Percentiles rank a stretch among this genome's conserved stretches.
Evolutionary conservation across 1,140 invertebrate species (phyloP).

Genomic region (Schlechtendalia chinensis): DNA sequence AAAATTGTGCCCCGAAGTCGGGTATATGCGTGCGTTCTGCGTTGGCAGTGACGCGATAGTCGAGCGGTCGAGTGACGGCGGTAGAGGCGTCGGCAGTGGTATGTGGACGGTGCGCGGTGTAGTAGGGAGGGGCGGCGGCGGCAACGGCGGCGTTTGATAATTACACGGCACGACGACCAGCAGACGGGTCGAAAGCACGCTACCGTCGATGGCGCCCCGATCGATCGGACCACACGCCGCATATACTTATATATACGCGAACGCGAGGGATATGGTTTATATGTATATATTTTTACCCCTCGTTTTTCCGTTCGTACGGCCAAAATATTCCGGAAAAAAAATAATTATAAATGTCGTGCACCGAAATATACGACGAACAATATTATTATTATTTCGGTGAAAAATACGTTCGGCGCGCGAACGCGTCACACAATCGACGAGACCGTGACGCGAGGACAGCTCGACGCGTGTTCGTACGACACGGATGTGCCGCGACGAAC

Average conservation of each 20-base stretch:
- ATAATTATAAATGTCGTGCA: constrained; percentile 5
- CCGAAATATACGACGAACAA: constrained; percentile 14
- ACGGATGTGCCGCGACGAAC: not conserved
- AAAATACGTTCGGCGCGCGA: not conserved
- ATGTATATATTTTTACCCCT: not conserved
- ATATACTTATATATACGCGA: not conserved
- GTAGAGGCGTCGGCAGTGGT: not conserved
- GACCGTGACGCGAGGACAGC: too few species aligned
- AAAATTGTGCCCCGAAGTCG: constrained; percentile 34
- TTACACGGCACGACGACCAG: constrained; percentile 49
- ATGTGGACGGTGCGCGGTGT: too few species aligned
- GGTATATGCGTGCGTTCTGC: constrained; percentile 24
- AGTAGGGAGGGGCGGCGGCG: not conserved
- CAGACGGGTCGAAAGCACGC: constrained; percentile 47
- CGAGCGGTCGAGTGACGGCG: not conserved
- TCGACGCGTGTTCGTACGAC: too few species aligned
- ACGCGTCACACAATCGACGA: not conserved
- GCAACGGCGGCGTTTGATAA: constrained; percentile 46
- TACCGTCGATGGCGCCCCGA: constrained; percentile 47
- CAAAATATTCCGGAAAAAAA: not conserved
- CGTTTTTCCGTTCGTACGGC: not conserved
- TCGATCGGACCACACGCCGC: constrained; percentile 47
- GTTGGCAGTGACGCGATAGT: constrained; percentile 5
- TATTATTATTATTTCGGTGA: not conserved
- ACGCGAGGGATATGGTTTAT: not conserved